Evolutionary conservation across 2,797 vertebrate genomes (phyloP).

Genomic region (Pachyuromys duprasi): DNA sequence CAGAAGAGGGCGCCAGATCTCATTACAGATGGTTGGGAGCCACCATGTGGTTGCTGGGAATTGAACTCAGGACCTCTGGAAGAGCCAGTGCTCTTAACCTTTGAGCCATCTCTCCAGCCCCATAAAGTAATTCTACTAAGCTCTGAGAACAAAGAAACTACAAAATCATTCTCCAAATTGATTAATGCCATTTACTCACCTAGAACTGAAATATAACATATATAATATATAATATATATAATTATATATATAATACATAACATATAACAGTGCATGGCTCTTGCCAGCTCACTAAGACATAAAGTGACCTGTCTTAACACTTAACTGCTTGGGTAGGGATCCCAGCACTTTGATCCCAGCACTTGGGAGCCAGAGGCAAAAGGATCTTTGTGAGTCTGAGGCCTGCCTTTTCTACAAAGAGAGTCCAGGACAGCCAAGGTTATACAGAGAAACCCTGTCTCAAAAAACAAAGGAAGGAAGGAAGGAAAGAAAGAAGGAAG

Average conservation of each 20-base stretch:
- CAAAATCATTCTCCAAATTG: not conserved
- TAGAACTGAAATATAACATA: slow-evolving; percentile 26
- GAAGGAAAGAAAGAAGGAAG: too few relatives aligned
- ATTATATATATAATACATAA: too few relatives aligned
- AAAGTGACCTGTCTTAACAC: slow-evolving; percentile 20
- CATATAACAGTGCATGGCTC: not conserved
- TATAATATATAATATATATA: too few relatives aligned
- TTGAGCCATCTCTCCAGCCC: too few relatives aligned
- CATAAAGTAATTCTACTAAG: not conserved
- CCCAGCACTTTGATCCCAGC: not conserved
- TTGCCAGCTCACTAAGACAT: slow-evolving; percentile 18
- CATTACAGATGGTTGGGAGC: too few relatives aligned
- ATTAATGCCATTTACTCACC: not conserved
- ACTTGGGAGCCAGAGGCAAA: not conserved
- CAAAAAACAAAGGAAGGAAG: not conserved
- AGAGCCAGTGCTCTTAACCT: too few relatives aligned
- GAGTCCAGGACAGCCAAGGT: not conserved
- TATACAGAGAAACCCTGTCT: not conserved
- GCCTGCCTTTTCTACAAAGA: not conserved
- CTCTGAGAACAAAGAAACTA: not conserved
- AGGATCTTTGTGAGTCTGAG: not conserved
- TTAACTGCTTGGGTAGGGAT: not conserved
- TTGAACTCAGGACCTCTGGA: too few relatives aligned
- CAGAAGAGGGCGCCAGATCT: too few relatives aligned
- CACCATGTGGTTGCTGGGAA: too few relatives aligned